phyloP scores from a whole-genome alignment of 2,888 invertebrate genomes.

The Sipha maydis region DNA sequence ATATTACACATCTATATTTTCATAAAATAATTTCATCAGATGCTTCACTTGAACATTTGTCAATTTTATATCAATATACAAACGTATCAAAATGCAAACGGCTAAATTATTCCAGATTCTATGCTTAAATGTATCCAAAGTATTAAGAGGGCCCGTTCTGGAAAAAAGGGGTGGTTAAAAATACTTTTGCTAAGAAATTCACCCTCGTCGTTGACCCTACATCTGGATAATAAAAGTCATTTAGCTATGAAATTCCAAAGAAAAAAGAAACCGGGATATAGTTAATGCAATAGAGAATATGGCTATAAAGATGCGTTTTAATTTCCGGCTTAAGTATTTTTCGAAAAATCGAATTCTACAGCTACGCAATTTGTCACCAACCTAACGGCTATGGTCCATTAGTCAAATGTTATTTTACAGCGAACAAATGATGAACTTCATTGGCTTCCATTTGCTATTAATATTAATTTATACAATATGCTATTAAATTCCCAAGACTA shows the following conservation, averaged over 20 bases:
- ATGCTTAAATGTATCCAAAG: neutral
- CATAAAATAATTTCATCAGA: neutral
- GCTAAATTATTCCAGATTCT: conserved; percentile 42
- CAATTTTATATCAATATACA: neutral
- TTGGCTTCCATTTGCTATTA: conserved; percentile 40
- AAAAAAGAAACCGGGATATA: conserved; percentile 9
- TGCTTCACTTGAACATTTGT: neutral
- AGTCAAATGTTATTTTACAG: conserved; percentile 51
- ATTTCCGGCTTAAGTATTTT: conserved; percentile 35
- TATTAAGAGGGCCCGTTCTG: neutral
- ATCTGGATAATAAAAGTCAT: conserved; percentile 44
- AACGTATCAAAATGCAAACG: conserved; percentile 8
- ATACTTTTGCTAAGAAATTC: conserved; percentile 45
- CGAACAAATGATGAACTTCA: conserved; percentile 44
- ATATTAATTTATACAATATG: conserved; percentile 38
- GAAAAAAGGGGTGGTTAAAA: conserved; percentile 26
- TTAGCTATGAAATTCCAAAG: conserved; percentile 43
- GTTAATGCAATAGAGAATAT: conserved; percentile 24
- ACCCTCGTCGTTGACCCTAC: conserved; percentile 19
- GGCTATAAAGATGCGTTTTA: conserved; percentile 41
- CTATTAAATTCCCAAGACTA: neutral
- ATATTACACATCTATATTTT: neutral
- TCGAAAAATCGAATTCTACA: conserved; percentile 23
- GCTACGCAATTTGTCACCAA: conserved; percentile 50
- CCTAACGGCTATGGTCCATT: conserved; percentile 44